Evolutionary conservation across 1,140 invertebrate genomes (phyloP).

Genomic region (Nasonia longicornis): DNA sequence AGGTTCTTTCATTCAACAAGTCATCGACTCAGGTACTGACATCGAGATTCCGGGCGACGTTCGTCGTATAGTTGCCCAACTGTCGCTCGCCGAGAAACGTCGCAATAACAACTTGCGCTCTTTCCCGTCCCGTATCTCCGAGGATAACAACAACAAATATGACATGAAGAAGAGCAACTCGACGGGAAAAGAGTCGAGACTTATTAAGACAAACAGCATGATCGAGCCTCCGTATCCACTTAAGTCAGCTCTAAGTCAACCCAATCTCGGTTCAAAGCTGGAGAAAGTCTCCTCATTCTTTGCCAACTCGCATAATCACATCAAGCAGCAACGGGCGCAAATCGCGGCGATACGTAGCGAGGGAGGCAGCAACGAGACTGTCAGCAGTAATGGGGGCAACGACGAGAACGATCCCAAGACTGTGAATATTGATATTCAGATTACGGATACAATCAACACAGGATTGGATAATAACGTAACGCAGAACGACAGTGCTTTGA

Average conservation of each 20-base stretch:
- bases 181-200: slow-evolving; percentile 58
- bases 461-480: slow-evolving; percentile 37
- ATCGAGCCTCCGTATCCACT: slow-evolving; percentile 62
- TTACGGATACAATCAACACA: slow-evolving; percentile 57
- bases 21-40: slow-evolving; percentile 72
- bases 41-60: slow-evolving; percentile 77
- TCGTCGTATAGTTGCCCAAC: slow-evolving; percentile 74
- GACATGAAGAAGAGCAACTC: slow-evolving; percentile 67
- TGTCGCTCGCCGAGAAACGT: slow-evolving; percentile 68
- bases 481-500: slow-evolving; percentile 53
- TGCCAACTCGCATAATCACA: slow-evolving; percentile 75
- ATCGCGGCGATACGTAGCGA: slow-evolving; percentile 59
- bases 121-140: slow-evolving; percentile 70
- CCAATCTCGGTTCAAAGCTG: slow-evolving; percentile 64
- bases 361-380: slow-evolving; percentile 48
- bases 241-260: slow-evolving; percentile 68
- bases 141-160: slow-evolving; percentile 68
- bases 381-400: slow-evolving; percentile 49
- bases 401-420: slow-evolving; percentile 66
- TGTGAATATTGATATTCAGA: slow-evolving; percentile 66
- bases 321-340: slow-evolving; percentile 69
- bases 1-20: slow-evolving; percentile 73
- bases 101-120: slow-evolving; percentile 62
- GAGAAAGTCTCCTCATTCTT: slow-evolving; percentile 73
- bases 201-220: slow-evolving; percentile 54